Percentiles rank a stretch among this genome's conserved stretches.
phyloP scores from a whole-genome alignment of 1,140 invertebrate genomes.

The Thereuonema tuberculata region DNA sequence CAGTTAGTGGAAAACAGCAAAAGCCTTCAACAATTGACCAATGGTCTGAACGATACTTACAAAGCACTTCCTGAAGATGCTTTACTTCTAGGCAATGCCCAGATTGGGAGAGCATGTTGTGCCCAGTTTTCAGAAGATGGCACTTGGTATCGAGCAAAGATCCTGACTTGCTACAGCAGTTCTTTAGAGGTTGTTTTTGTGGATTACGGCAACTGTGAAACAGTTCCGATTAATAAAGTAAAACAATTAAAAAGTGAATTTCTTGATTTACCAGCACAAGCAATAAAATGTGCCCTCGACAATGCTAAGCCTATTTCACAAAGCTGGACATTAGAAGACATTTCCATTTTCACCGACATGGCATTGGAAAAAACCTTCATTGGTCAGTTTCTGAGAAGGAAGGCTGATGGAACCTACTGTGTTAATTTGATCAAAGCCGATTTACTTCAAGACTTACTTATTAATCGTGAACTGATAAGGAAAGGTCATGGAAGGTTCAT shows the following conservation, averaged over 20 bases:
- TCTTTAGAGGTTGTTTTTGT: constrained; percentile 43
- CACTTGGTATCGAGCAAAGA: constrained; percentile 50
- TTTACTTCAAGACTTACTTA: not conserved
- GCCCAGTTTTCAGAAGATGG: constrained; percentile 52
- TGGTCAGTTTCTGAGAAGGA: not conserved
- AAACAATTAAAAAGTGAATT: constrained; percentile 10
- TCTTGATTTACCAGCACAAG: constrained; percentile 8
- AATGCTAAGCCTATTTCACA: not conserved
- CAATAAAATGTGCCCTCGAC: constrained; percentile 12
- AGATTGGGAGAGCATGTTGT: constrained; percentile 42
- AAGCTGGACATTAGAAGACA: not conserved
- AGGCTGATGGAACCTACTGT: not conserved
- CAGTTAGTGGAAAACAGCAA: not conserved
- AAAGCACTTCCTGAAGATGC: not conserved
- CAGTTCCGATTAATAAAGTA: constrained; percentile 25
- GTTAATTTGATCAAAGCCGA: not conserved
- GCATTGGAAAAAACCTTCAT: not conserved
- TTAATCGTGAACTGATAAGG: not conserved
- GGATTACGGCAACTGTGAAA: constrained; percentile 62
- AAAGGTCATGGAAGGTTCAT: not conserved
- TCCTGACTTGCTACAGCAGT: constrained; percentile 35
- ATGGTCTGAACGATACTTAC: not conserved
- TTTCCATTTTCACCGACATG: not conserved
- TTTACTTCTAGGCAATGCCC: not conserved
- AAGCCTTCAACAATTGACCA: not conserved